phyloP scores from a whole-genome alignment of 2,113 vertebrate species.

The Gobius niger region DNA sequence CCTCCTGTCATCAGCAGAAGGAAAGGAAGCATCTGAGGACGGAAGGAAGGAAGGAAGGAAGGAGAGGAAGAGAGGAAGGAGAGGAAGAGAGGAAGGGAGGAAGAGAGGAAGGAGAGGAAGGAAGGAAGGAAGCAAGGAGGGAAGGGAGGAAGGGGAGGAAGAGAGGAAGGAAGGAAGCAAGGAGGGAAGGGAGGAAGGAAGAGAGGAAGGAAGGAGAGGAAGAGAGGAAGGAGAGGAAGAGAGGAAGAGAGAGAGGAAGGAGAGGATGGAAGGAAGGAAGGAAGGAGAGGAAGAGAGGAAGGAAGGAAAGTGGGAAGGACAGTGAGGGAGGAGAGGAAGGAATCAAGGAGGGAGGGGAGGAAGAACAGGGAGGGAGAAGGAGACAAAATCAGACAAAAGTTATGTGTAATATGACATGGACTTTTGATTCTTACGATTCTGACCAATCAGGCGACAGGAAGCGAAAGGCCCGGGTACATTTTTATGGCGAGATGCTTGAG shows the following conservation, averaged over 20 bases:
- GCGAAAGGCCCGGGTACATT: no score
- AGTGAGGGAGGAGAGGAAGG: not conserved
- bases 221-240: not conserved
- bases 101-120: not conserved
- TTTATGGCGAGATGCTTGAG: no score
- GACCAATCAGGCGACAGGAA: no score
- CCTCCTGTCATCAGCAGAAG: not conserved
- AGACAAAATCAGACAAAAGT: not conserved
- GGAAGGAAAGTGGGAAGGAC: no score
- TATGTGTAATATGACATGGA: not conserved
- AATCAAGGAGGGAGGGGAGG: not conserved
- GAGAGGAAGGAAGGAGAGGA: not conserved
- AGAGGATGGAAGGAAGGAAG: no score
- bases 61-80: not conserved
- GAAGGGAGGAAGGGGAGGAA: not conserved
- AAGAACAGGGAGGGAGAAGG: no score
- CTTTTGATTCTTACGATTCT: no score
- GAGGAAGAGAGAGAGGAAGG: not conserved
- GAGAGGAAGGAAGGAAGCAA: not conserved
- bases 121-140: not conserved
- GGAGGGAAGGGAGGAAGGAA: not conserved
- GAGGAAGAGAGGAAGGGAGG: not conserved
- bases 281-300: conserved; percentile 1
- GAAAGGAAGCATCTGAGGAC: not conserved
- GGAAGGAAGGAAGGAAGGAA: not conserved